A percentile compares a stretch with the other conserved stretches of the same genome.
These are phyloP conservation scores for Papilio aristodemus DNA, from an alignment of 1,140 invertebrate species.

Conservation along the genomic window DNA sequence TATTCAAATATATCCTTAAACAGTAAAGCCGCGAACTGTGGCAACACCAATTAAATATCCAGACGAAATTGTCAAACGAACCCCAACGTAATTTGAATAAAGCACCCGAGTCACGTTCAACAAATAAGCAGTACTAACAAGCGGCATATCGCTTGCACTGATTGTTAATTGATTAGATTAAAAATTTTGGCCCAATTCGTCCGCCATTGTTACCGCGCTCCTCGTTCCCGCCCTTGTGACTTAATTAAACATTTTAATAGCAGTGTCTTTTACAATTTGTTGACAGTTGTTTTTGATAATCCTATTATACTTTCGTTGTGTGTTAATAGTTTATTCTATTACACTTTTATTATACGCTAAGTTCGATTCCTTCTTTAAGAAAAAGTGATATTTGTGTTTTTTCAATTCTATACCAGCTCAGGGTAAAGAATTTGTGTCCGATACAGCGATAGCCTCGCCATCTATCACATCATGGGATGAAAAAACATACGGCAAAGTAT, in stretches of 20 bases:
- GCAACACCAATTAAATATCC: constrained; percentile 59
- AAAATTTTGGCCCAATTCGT: constrained; percentile 74
- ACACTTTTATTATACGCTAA: no score
- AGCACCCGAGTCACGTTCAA: constrained; percentile 69
- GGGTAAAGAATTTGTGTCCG: no score
- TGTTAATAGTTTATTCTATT: constrained; percentile 8
- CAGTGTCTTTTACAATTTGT: constrained; percentile 76
- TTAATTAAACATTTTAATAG: constrained; percentile 66
- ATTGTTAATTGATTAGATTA: constrained; percentile 81
- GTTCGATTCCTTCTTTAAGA: no score
- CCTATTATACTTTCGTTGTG: constrained; percentile 15
- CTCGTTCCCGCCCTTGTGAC: constrained; percentile 49
- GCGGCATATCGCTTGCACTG: constrained; percentile 78
- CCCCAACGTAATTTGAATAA: constrained; percentile 67
- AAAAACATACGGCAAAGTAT: no score
- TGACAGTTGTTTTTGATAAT: constrained; percentile 52
- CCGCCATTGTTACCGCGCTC: constrained; percentile 63
- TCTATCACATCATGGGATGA: no score
- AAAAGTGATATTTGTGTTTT: no score
- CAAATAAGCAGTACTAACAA: constrained; percentile 78
- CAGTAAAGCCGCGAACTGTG: constrained; percentile 46
- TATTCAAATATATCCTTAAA: no score
- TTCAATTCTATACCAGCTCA: no score
- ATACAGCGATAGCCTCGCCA: no score
- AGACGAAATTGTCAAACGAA: constrained; percentile 68